These are phyloP conservation scores for Myotis brandtii DNA, from an alignment of 2,113 vertebrate species.

Conservation along the genomic window DNA sequence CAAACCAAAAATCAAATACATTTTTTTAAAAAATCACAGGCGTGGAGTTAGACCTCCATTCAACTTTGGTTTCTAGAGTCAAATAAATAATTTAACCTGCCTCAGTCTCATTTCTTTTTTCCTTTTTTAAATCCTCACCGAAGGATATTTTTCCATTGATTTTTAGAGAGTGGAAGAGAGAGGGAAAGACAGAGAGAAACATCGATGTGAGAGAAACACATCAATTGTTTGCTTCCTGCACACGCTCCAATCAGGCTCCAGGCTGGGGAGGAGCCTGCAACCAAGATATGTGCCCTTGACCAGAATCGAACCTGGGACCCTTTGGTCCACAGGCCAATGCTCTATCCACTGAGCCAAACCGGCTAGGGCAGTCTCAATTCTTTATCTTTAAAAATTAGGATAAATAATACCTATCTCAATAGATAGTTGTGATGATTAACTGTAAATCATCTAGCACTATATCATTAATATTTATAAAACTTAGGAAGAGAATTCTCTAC, in stretches of 20 bases:
- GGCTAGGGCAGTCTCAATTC: background rate
- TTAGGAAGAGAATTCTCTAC: background rate
- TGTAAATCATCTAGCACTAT: background rate
- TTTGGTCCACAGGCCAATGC: too few relatives aligned
- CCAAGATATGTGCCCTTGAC: too few relatives aligned
- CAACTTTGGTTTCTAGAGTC: background rate
- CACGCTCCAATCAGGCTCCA: too few relatives aligned
- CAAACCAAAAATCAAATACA: background rate
- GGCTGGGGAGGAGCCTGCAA: too few relatives aligned
- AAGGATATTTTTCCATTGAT: too few relatives aligned
- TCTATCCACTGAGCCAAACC: too few relatives aligned
- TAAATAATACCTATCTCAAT: background rate
- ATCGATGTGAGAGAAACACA: too few relatives aligned
- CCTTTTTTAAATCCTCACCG: too few relatives aligned
- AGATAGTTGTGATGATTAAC: background rate
- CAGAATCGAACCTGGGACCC: too few relatives aligned
- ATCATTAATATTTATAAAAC: slow-evolving; percentile 34
- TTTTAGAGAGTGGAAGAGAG: too few relatives aligned
- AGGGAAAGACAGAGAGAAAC: too few relatives aligned
- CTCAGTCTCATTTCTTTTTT: background rate
- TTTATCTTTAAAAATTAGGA: slow-evolving; percentile 40
- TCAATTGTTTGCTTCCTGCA: too few relatives aligned
- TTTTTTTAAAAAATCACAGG: background rate
- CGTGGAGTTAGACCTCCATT: background rate
- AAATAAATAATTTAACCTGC: background rate